Base-by-base conservation (phyloP, 2,888 invertebrate species). In the Clostera curtula region DNA sequence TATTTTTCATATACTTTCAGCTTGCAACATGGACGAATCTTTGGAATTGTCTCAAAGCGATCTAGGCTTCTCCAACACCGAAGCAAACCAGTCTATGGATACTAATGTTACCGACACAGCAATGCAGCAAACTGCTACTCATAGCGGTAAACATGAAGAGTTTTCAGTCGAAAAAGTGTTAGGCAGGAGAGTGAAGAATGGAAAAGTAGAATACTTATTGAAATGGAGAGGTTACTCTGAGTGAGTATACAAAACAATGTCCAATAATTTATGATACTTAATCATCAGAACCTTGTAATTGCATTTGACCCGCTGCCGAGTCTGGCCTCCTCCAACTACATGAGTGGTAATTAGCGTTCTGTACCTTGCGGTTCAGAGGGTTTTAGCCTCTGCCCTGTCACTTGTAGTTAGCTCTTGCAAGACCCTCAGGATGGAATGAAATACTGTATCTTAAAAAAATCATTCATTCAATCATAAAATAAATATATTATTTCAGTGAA, bases 131-230 rank as follows among this genome's bases (percentile, higher is more conserved):
- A 45, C 47, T 2, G 22, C 40, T 2, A 24, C 69, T 5, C 58
- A 59, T 27, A 62, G 71, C 11, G 77, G 74, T 0, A 77, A 64
- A 49, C 80, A 73, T 18, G 90, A 93, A 45, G 93, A 92, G 48
- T 91, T 87, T 52, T 89, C 89, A 1, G 93, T 93, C 0, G 93
- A 93, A 56, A 91, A 90, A 55, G 89, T 93, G 12, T 66, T 92
- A 9, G 91, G 92, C 53, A 86, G 89, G 40, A 72, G 91, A 48
- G 85, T 86, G 6, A 80, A 88, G 35, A 89, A 89, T 49, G 92
- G 91, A 0, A 90, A 89, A 66, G 88, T 89, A 0, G 89, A 89
- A 63, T 90, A 87, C 56, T 64, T 88, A 15, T 52, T 89, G 9
- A 89, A 89, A 55, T 89, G 89, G 89, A 89, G 86, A 63, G 88